Evolutionary conservation across 2,888 invertebrate species (phyloP).

Genomic region (Acanthosepion pharaonis): DNA sequence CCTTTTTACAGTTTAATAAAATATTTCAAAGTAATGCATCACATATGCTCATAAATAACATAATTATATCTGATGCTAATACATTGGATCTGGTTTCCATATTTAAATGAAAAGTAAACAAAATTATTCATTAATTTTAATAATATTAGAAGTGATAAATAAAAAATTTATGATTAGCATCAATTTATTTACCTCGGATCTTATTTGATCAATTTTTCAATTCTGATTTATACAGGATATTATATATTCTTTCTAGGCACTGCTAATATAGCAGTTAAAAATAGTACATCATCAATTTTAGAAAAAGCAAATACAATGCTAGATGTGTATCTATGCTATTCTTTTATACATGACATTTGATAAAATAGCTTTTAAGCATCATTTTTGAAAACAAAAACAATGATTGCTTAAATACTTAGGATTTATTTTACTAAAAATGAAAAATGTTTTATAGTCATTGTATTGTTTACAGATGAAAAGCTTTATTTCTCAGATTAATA

Average conservation of each 20-base stretch:
- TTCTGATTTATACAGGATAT: background rate
- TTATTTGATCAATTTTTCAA: background rate
- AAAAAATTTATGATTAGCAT: background rate
- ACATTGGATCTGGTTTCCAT: background rate
- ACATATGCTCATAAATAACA: background rate
- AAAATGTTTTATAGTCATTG: too few species aligned
- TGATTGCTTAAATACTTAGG: too few species aligned
- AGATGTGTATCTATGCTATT: too few species aligned
- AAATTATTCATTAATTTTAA: background rate
- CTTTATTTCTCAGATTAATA: too few species aligned
- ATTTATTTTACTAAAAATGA: too few species aligned
- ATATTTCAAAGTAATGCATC: background rate
- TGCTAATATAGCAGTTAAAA: background rate
- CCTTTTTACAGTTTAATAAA: background rate
- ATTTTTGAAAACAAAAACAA: too few species aligned
- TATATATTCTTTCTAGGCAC: background rate
- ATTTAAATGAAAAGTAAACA: background rate
- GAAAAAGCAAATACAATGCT: background rate
- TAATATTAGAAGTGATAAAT: background rate
- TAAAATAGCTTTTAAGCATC: too few species aligned
- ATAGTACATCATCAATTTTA: background rate
- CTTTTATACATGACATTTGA: too few species aligned
- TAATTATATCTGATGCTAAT: background rate
- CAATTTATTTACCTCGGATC: background rate
- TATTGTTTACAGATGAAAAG: too few species aligned